These are phyloP conservation scores for Tinea trinotella DNA, from an alignment of 2,888 invertebrate species.

Conservation along the genomic window DNA sequence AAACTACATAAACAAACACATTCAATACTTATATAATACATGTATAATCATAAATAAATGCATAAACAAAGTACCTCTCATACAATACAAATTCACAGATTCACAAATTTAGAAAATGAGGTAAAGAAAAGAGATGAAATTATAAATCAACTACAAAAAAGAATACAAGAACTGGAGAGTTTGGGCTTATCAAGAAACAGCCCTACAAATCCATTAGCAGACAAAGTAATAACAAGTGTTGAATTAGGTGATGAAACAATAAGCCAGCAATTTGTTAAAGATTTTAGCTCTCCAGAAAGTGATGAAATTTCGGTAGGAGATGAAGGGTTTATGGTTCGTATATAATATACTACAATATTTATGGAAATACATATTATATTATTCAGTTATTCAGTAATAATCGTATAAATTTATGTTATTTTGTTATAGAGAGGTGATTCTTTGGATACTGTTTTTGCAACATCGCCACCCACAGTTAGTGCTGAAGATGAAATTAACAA, in stretches of 20 bases:
- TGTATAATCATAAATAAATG: too few species aligned
- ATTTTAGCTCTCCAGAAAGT: constrained; percentile 59
- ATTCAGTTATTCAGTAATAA: constrained; percentile 73
- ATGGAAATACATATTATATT: not conserved
- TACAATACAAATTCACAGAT: constrained; percentile 62
- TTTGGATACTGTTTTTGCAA: constrained; percentile 76
- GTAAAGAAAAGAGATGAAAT: constrained; percentile 86
- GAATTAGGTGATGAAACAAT: constrained; percentile 24
- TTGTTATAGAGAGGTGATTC: constrained; percentile 76
- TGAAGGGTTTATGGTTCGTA: constrained; percentile 63
- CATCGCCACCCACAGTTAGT: constrained; percentile 66
- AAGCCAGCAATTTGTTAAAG: constrained; percentile 35
- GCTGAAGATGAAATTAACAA: constrained; percentile 37
- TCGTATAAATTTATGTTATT: constrained; percentile 20
- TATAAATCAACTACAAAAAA: constrained; percentile 81
- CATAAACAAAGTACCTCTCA: too few species aligned
- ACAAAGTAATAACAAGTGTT: constrained; percentile 22
- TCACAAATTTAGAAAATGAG: constrained; percentile 84
- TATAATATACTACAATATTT: not conserved
- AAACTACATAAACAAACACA: too few species aligned
- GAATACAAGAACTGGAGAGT: constrained; percentile 78
- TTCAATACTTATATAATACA: too few species aligned
- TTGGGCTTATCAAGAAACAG: constrained; percentile 37
- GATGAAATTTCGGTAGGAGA: constrained; percentile 57
- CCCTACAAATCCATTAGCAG: constrained; percentile 26